Percentiles rank a stretch among this genome's conserved stretches.
phyloP scores from a whole-genome alignment of 2,888 invertebrate species.

The Apeira syringaria region DNA sequence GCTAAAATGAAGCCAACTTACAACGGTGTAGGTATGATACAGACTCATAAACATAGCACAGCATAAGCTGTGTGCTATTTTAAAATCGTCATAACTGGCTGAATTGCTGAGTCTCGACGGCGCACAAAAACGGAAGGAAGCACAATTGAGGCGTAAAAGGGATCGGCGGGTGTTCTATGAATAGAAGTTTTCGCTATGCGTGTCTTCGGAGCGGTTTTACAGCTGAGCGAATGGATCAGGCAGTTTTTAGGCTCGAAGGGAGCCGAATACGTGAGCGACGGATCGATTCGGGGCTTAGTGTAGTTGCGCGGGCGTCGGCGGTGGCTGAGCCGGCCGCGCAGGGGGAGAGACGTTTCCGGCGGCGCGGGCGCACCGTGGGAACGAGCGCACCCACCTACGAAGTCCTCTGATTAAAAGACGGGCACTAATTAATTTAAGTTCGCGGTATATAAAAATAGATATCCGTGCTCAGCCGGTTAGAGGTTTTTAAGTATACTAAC shows the following conservation, averaged over 20 bases:
- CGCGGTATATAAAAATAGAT: slow-evolving; percentile 54
- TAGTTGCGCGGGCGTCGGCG: slow-evolving; percentile 46
- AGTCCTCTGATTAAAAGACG: slow-evolving; percentile 74
- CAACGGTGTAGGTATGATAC: slow-evolving; percentile 7
- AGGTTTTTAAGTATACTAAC: too few species aligned
- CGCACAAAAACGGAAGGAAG: slow-evolving; percentile 62
- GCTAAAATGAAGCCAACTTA: too few species aligned
- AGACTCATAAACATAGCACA: slow-evolving; percentile 23
- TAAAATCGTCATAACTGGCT: slow-evolving; percentile 27
- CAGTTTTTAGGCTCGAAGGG: slow-evolving; percentile 58
- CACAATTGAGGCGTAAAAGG: slow-evolving; percentile 59
- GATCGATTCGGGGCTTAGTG: slow-evolving; percentile 69
- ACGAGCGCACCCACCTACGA: slow-evolving; percentile 72
- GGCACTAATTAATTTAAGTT: slow-evolving; percentile 75
- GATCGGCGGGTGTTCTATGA: slow-evolving; percentile 54
- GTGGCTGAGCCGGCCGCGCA: slow-evolving; percentile 36
- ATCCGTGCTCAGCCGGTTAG: slow-evolving; percentile 44
- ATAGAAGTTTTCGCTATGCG: slow-evolving; percentile 70
- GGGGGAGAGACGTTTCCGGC: slow-evolving; percentile 66
- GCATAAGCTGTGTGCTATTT: slow-evolving; percentile 28
- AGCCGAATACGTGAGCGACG: slow-evolving; percentile 71
- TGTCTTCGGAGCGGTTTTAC: slow-evolving; percentile 63
- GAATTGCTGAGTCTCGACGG: slow-evolving; percentile 22
- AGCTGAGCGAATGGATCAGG: slow-evolving; percentile 60
- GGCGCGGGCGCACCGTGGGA: slow-evolving; percentile 78